phyloP scores from a whole-genome alignment of 2,888 invertebrate genomes.

The Drosophila neonasuta region DNA sequence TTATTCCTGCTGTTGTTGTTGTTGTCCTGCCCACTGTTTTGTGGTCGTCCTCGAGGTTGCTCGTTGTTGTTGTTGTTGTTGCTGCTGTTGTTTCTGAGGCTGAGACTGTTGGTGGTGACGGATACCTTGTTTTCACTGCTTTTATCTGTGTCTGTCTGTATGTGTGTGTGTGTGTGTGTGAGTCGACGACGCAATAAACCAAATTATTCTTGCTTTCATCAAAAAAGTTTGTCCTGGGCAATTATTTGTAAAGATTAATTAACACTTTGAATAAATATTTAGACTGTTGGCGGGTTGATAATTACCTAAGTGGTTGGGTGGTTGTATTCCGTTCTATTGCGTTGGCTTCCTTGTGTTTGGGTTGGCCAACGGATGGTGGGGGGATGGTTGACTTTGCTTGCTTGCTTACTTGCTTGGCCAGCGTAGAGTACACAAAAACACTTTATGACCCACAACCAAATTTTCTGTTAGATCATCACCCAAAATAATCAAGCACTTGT shows the following conservation, averaged over 20 bases:
- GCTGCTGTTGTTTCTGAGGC: slow-evolving; percentile 22
- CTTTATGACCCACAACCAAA: slow-evolving; percentile 7
- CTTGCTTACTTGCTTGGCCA: background rate
- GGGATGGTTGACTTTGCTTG: background rate
- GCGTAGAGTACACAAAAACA: slow-evolving; percentile 18
- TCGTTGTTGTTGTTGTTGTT: slow-evolving; percentile 18
- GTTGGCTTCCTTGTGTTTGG: background rate
- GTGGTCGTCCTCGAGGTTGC: slow-evolving; percentile 44
- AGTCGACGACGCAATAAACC: slow-evolving; percentile 58
- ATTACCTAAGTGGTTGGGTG: slow-evolving; percentile 55
- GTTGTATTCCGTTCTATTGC: background rate
- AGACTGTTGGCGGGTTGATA: slow-evolving; percentile 61
- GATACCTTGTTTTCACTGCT: slow-evolving; percentile 34
- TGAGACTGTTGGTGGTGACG: slow-evolving; percentile 38
- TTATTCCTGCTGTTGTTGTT: slow-evolving; percentile 21
- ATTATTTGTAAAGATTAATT: slow-evolving; percentile 77
- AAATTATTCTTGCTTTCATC: slow-evolving; percentile 76
- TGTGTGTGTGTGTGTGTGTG: slow-evolving; percentile 31
- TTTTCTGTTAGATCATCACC: slow-evolving; percentile 3
- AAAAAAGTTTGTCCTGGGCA: slow-evolving; percentile 70
- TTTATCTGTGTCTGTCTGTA: slow-evolving; percentile 20
- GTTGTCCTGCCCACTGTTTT: slow-evolving; percentile 47
- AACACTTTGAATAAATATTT: slow-evolving; percentile 77
- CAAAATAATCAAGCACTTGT: slow-evolving; percentile 4
- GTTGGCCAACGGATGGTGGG: background rate